A percentile compares a stretch with the other conserved stretches of the same genome.
Conservation (phyloP, 2,888 invertebrate genomes). For the Mylabris sibirica region DNA sequence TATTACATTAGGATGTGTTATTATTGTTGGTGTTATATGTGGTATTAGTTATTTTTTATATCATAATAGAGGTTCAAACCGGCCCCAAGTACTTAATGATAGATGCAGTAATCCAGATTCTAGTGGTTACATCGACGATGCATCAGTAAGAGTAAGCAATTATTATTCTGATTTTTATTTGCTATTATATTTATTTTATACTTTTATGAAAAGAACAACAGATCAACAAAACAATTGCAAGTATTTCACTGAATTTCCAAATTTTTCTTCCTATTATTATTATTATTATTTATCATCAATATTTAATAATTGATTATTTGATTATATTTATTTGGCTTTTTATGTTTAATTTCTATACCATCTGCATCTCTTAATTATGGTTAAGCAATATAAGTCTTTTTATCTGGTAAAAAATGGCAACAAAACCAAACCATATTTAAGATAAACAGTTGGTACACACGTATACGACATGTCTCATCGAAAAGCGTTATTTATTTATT, state of each 20-base stretch:
- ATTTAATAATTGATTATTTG: neutral
- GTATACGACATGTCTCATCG: neutral
- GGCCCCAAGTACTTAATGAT: slow-evolving; percentile 83
- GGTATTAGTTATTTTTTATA: slow-evolving; percentile 74
- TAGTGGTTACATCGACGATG: slow-evolving; percentile 86
- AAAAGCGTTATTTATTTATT: neutral
- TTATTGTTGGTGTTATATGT: slow-evolving; percentile 70
- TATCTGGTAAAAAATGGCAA: too few species aligned
- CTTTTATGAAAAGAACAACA: neutral
- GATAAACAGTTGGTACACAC: too few species aligned
- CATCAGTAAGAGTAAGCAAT: slow-evolving; percentile 79
- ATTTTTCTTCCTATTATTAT: too few species aligned
- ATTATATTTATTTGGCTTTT: slow-evolving; percentile 13
- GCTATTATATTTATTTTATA: slow-evolving; percentile 31
- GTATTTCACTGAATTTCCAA: neutral
- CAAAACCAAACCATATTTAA: too few species aligned
- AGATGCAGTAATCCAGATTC: slow-evolving; percentile 86
- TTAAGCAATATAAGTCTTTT: too few species aligned
- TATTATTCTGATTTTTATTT: slow-evolving; percentile 44
- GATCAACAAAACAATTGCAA: neutral
- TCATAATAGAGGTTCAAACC: slow-evolving; percentile 77
- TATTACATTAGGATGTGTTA: slow-evolving; percentile 73
- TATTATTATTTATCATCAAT: neutral
- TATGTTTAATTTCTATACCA: neutral
- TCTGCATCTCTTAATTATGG: too few species aligned